phyloP scores from a whole-genome alignment of 2,888 invertebrate genomes.

The Tenthredo mesomela region DNA sequence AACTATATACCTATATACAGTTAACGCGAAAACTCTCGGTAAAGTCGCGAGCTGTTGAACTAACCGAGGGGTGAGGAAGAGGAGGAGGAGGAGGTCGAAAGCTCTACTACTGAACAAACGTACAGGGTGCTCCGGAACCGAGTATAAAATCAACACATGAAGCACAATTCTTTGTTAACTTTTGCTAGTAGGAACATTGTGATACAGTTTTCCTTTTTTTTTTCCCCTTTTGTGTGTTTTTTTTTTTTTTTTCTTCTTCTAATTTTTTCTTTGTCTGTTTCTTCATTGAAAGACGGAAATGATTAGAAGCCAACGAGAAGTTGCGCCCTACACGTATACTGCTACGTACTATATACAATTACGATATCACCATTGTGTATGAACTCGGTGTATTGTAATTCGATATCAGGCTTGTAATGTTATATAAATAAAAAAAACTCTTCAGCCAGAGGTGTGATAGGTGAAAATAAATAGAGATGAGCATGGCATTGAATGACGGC shows the following conservation, averaged over 20 bases:
- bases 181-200: slow-evolving; percentile 5
- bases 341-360: background rate
- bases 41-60: slow-evolving; percentile 45
- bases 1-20: slow-evolving; percentile 49
- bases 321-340: background rate
- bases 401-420: background rate
- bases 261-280: background rate
- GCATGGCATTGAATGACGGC: background rate
- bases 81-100: background rate
- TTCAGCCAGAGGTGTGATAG: background rate
- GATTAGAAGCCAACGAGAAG: background rate
- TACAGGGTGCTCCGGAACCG: slow-evolving; percentile 35
- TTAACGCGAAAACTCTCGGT: slow-evolving; percentile 33
- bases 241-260: background rate
- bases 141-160: background rate
- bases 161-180: slow-evolving; percentile 26
- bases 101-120: slow-evolving; percentile 30
- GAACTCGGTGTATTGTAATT: background rate
- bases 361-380: background rate
- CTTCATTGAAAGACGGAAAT: background rate
- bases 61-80: background rate
- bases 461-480: slow-evolving; percentile 8
- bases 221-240: background rate
- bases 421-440: background rate
- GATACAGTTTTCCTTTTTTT: background rate